These are phyloP conservation scores for Alviniconcha strummeri DNA, from an alignment of 2,888 invertebrate genomes.

Conservation along the genomic window DNA sequence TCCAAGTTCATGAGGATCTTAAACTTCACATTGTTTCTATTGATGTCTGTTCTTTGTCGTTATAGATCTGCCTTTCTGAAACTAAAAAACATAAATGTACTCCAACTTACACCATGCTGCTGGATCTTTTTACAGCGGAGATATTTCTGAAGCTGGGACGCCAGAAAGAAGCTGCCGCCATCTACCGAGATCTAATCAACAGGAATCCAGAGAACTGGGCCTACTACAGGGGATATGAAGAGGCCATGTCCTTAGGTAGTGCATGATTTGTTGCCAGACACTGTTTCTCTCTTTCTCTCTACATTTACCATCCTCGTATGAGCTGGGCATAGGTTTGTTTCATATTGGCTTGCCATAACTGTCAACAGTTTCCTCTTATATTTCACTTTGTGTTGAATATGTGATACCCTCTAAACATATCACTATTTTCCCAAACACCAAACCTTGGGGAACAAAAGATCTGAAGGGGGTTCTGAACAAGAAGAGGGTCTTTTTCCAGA, in stretches of 20 bases:
- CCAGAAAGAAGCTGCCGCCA: constrained; percentile 83
- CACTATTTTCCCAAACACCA: no score
- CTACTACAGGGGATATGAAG: constrained; percentile 92
- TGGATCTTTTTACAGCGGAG: constrained; percentile 69
- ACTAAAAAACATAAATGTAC: no score
- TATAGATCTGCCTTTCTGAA: no score
- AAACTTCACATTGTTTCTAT: not conserved
- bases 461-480: no score
- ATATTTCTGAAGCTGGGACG: constrained; percentile 76
- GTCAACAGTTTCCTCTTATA: no score
- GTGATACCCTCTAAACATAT: no score
- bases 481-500: no score
- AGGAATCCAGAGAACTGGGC: constrained; percentile 97
- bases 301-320: no score
- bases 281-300: not conserved
- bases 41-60: not conserved
- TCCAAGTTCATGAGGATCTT: no score
- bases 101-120: no score
- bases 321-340: not conserved
- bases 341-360: not conserved
- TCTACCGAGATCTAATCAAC: constrained; percentile 87
- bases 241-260: constrained; percentile 76
- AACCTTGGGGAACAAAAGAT: no score
- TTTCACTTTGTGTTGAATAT: no score
- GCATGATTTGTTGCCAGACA: not conserved